These are phyloP conservation scores for Camponotus pennsylvanicus DNA, from an alignment of 1,140 invertebrate genomes.

Conservation along the genomic window DNA sequence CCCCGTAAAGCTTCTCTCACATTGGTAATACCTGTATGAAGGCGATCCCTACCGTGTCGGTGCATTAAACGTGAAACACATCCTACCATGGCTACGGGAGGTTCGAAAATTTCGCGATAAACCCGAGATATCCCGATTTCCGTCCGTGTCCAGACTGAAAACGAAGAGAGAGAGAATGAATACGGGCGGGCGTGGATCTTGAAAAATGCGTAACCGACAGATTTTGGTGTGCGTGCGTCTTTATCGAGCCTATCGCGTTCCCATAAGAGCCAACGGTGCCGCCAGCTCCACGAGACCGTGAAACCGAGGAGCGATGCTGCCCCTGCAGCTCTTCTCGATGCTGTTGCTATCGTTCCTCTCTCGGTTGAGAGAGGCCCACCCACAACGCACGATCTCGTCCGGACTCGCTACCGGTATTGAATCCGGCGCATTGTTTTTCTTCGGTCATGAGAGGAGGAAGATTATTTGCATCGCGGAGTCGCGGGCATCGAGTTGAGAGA, in stretches of 20 bases:
- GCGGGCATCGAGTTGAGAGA: constrained; percentile 64
- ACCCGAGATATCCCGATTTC: constrained; percentile 1
- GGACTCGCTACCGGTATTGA: constrained; percentile 86
- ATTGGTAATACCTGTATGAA: constrained; percentile 1
- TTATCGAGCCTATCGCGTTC: constrained; percentile 80
- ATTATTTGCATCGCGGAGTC: constrained; percentile 84
- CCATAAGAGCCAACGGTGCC: constrained; percentile 79
- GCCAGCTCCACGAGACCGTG: constrained; percentile 78
- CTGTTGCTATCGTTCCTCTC: constrained; percentile 77
- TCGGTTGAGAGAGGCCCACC: constrained; percentile 81
- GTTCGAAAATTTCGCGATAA: not conserved
- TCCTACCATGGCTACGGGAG: no score
- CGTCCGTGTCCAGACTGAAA: not conserved
- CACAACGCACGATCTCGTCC: constrained; percentile 85
- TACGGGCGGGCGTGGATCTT: not conserved
- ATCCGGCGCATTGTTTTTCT: constrained; percentile 86
- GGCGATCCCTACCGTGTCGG: not conserved
- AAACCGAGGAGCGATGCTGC: constrained; percentile 71
- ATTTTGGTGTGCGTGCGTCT: constrained; percentile 75
- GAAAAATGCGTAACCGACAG: not conserved
- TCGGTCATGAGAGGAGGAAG: constrained; percentile 82
- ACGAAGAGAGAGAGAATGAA: not conserved
- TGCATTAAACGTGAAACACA: not conserved
- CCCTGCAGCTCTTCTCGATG: constrained; percentile 67
- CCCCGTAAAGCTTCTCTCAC: constrained; percentile 71